Evolutionary conservation across 2,888 invertebrate species (phyloP).

Genomic region (Rhamphomyia laevipes): DNA sequence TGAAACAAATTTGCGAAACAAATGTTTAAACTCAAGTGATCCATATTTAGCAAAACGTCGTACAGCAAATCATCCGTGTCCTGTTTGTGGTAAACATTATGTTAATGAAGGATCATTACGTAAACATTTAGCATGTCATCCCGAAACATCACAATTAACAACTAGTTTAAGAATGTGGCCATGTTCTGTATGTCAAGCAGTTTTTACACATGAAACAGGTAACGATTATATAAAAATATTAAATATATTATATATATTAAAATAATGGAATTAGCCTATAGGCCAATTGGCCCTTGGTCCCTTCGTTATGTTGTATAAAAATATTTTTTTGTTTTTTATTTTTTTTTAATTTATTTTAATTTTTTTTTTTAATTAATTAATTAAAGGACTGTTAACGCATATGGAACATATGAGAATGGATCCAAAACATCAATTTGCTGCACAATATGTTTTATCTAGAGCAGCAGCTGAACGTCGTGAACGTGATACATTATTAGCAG

Average conservation of each 20-base stretch:
- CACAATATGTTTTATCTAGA: slow-evolving; percentile 81
- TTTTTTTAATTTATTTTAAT: slow-evolving; percentile 9
- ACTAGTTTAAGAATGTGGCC: slow-evolving; percentile 91
- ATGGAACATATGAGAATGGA: slow-evolving; percentile 98
- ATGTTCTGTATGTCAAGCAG: slow-evolving; percentile 89
- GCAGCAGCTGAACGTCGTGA: slow-evolving; percentile 86
- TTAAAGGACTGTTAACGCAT: slow-evolving; percentile 76
- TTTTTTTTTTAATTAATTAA: slow-evolving; percentile 15
- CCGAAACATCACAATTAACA: slow-evolving; percentile 77
- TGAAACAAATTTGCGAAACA: slow-evolving; percentile 9
- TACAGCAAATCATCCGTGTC: slow-evolving; percentile 90
- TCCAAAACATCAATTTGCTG: slow-evolving; percentile 90
- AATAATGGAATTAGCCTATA: too few species aligned
- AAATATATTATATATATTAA: too few species aligned
- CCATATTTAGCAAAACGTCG: slow-evolving; percentile 86
- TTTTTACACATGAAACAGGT: slow-evolving; percentile 92
- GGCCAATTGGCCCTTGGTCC: too few species aligned
- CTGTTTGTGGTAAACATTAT: slow-evolving; percentile 90
- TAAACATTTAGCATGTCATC: slow-evolving; percentile 88
- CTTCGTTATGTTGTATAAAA: too few species aligned
- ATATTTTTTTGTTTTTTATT: too few species aligned
- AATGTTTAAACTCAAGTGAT: slow-evolving; percentile 37
- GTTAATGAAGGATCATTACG: slow-evolving; percentile 87
- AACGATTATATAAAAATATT: slow-evolving; percentile 35
- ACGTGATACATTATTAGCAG: slow-evolving; percentile 61